Evolutionary conservation across 1,140 invertebrate species (phyloP).

Genomic region (Hypothenemus hampei): DNA sequence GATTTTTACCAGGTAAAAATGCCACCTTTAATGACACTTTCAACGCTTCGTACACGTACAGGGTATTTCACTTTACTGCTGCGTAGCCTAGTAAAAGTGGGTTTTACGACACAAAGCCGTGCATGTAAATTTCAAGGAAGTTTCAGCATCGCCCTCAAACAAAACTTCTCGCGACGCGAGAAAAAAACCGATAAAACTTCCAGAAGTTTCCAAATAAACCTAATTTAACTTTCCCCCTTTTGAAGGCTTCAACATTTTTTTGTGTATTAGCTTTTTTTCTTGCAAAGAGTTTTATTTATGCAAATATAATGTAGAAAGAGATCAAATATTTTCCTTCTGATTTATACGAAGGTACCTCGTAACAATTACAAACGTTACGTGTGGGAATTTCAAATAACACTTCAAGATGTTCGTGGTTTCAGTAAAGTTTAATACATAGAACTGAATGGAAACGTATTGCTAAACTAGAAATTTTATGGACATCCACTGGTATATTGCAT

Average conservation of each 20-base stretch:
- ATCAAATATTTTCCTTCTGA: no score
- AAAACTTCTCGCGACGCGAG: neutral
- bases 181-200: neutral
- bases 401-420: no score
- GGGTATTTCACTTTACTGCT: neutral
- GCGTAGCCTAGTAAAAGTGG: neutral
- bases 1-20: conserved; percentile 60
- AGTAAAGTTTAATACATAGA: no score
- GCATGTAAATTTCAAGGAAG: neutral
- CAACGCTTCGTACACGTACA: neutral
- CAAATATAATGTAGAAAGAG: no score
- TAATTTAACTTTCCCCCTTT: conserved; percentile 4
- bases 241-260: neutral
- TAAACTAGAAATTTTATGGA: no score
- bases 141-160: no score
- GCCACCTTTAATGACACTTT: neutral
- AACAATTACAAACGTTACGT: no score
- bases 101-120: neutral
- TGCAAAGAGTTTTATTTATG: no score
- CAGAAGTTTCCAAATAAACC: conserved; percentile 8
- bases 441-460: no score
- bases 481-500: no score
- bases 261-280: neutral
- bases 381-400: no score
- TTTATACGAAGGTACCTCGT: no score